These are phyloP conservation scores for Xiphorhynchus elegans DNA, from an alignment of 2,113 vertebrate species.

Conservation along the genomic window DNA sequence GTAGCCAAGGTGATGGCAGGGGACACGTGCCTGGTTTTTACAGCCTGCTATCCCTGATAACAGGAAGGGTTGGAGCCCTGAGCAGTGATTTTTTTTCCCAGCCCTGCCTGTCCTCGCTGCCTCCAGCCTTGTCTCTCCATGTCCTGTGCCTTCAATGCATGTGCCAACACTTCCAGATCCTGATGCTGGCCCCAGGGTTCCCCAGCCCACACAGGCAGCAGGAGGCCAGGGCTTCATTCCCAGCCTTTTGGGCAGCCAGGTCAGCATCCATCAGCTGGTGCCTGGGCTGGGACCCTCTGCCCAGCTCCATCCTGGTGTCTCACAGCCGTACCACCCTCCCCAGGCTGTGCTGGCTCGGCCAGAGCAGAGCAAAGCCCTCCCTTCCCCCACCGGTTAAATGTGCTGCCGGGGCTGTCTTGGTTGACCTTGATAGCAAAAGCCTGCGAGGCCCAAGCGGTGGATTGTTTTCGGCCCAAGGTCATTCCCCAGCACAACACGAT, in stretches of 20 bases:
- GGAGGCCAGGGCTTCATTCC: background rate
- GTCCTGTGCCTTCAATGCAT: accelerated
- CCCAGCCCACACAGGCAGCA: background rate
- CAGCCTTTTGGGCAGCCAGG: background rate
- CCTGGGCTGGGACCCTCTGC: background rate
- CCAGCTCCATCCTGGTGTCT: background rate
- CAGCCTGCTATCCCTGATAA: background rate
- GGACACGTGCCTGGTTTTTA: background rate
- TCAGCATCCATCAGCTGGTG: background rate
- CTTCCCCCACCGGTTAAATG: background rate
- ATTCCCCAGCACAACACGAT: background rate
- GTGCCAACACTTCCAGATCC: background rate
- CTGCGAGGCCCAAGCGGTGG: background rate
- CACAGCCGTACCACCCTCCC: background rate
- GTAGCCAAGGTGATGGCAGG: background rate
- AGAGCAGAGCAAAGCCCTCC: background rate
- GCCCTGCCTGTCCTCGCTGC: background rate
- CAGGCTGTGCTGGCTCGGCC: accelerated
- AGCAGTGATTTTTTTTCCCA: background rate
- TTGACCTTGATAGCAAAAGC: conserved; percentile 40
- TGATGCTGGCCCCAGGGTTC: background rate
- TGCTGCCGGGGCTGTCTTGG: background rate
- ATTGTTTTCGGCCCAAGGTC: conserved; percentile 34
- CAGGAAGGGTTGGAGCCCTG: background rate
- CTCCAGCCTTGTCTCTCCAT: background rate